A percentile compares a stretch with the other conserved stretches of the same genome.
phyloP scores from a whole-genome alignment of 2,888 invertebrate species.

The Erebia palarica region DNA sequence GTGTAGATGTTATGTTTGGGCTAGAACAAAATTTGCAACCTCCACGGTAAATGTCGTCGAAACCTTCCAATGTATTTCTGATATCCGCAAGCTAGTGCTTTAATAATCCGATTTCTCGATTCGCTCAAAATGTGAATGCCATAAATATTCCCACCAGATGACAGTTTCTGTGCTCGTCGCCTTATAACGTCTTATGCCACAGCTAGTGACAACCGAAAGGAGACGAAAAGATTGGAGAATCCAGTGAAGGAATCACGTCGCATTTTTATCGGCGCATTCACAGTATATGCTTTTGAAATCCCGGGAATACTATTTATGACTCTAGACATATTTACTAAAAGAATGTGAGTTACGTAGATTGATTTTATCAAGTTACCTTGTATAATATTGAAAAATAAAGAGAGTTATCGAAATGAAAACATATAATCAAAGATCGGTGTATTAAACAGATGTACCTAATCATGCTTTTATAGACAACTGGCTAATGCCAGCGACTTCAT shows the following conservation, averaged over 20 bases:
- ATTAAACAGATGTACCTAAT: background rate
- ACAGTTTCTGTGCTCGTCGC: constrained; percentile 60
- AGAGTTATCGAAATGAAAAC: background rate
- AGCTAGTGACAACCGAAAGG: constrained; percentile 50
- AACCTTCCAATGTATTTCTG: constrained; percentile 50
- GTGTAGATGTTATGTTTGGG: background rate
- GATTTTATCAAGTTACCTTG: background rate
- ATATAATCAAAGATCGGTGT: background rate
- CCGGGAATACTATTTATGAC: constrained; percentile 22
- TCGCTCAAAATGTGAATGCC: constrained; percentile 68
- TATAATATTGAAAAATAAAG: background rate
- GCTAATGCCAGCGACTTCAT: no score
- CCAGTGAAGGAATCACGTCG: constrained; percentile 71
- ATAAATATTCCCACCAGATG: constrained; percentile 67
- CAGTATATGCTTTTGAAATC: constrained; percentile 32
- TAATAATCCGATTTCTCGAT: constrained; percentile 69
- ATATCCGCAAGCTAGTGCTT: constrained; percentile 59
- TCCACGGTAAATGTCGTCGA: constrained; percentile 44
- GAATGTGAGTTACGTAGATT: background rate
- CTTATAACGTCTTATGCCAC: constrained; percentile 53
- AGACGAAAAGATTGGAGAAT: constrained; percentile 72
- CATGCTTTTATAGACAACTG: background rate
- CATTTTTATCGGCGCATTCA: constrained; percentile 63
- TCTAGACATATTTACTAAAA: constrained; percentile 14
- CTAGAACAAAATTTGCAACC: constrained; percentile 44